Conservation (phyloP, 2,888 invertebrate species). For the Fragum whitleyi region DNA sequence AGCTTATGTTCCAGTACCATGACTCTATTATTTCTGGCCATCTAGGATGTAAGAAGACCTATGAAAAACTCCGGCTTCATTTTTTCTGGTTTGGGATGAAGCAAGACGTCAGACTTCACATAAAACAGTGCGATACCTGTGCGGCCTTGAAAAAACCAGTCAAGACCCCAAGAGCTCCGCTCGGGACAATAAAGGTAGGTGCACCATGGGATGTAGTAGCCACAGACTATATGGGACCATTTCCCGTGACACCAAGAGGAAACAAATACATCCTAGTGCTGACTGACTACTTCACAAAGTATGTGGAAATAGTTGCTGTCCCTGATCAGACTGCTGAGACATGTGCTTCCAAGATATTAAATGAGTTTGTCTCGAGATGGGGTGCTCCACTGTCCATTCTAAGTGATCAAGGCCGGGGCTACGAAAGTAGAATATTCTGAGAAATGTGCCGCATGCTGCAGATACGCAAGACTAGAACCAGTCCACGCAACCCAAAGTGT, state of each 20-base stretch:
- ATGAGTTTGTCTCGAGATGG: constrained; percentile 39
- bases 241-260: constrained; percentile 40
- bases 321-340: constrained; percentile 45
- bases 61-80: neutral
- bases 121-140: neutral
- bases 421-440: constrained; percentile 43
- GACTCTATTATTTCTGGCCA: neutral
- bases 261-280: constrained; percentile 45
- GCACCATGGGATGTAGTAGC: constrained; percentile 39
- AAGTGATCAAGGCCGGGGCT: constrained; percentile 48
- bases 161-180: constrained; percentile 17
- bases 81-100: constrained; percentile 22
- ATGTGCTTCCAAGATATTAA: constrained; percentile 35
- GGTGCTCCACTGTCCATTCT: constrained; percentile 33
- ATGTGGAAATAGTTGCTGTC: constrained; percentile 37
- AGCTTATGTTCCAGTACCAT: neutral
- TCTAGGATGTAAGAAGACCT: constrained; percentile 1
- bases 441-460: constrained; percentile 32
- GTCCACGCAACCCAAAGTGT: constrained; percentile 46
- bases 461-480: constrained; percentile 46
- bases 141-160: neutral
- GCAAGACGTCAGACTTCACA: neutral
- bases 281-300: constrained; percentile 55
- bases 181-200: constrained; percentile 92
- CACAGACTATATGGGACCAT: constrained; percentile 46